These are phyloP conservation scores for Thomomys bottae DNA, from an alignment of 2,113 vertebrate genomes.

Conservation along the genomic window DNA sequence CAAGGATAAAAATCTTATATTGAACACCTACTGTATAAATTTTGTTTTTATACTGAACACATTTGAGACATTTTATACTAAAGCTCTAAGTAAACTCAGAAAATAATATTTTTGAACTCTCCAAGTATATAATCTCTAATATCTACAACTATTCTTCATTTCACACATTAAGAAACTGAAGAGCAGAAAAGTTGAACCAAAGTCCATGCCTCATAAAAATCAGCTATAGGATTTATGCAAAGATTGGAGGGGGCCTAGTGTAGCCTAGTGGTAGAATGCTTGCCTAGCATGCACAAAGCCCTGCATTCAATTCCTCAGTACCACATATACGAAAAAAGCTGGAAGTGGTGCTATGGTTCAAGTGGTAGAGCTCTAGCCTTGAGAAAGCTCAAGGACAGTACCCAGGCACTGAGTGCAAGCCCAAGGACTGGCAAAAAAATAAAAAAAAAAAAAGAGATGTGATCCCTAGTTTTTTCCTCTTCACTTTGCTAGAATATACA, in stretches of 20 bases:
- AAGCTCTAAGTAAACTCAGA: not conserved
- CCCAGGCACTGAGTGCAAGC: no score
- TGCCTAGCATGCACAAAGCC: no score
- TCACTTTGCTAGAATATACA: slow-evolving; percentile 29
- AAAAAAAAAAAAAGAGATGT: no score
- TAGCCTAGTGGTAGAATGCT: no score
- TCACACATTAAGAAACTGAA: slow-evolving; percentile 37
- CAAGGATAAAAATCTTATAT: not conserved
- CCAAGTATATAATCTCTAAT: slow-evolving; percentile 23
- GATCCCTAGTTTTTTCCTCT: not conserved
- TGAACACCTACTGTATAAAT: not conserved
- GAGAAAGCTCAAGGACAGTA: no score
- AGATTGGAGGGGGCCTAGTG: no score
- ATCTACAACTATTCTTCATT: slow-evolving; percentile 28
- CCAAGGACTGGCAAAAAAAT: no score
- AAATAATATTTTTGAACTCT: slow-evolving; percentile 19
- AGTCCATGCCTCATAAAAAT: not conserved
- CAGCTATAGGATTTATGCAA: slow-evolving; percentile 44
- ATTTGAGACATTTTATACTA: not conserved
- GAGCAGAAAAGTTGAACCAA: not conserved
- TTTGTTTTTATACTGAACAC: not conserved
- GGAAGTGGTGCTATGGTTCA: no score
- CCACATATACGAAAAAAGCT: no score
- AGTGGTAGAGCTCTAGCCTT: no score
- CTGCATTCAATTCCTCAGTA: no score